phyloP scores from a whole-genome alignment of 2,888 invertebrate species.

The Creontiades dilutus region DNA sequence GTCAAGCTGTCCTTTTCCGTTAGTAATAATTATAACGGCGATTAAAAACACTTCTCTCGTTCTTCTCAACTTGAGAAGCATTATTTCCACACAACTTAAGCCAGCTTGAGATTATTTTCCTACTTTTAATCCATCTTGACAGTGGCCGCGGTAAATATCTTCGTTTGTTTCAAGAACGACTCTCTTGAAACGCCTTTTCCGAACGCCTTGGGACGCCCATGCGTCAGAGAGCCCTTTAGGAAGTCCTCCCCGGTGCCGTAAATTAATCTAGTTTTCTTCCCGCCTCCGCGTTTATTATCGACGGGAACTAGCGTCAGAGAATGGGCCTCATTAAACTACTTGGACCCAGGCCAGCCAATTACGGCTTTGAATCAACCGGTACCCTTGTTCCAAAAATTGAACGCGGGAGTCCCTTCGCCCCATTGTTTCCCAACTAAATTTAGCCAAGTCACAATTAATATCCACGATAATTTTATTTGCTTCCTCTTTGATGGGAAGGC shows the following conservation, averaged over 20 bases:
- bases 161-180: not conserved
- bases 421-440: constrained; percentile 26
- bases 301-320: constrained; percentile 50
- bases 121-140: too few relatives aligned
- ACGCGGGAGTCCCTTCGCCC: constrained; percentile 20
- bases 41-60: too few relatives aligned
- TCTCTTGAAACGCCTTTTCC: not conserved
- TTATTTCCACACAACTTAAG: too few relatives aligned
- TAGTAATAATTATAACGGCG: too few relatives aligned
- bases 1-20: too few relatives aligned
- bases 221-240: not conserved
- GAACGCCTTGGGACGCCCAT: not conserved
- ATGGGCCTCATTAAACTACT: constrained; percentile 59
- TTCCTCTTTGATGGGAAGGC: constrained; percentile 26
- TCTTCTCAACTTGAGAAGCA: too few relatives aligned
- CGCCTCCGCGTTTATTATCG: constrained; percentile 36
- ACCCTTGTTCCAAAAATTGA: constrained; percentile 61
- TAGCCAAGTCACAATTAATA: constrained; percentile 22
- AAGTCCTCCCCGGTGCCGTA: constrained; percentile 6
- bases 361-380: constrained; percentile 57
- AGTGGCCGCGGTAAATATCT: not conserved
- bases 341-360: constrained; percentile 52
- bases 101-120: too few relatives aligned
- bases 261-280: constrained; percentile 1
- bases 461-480: constrained; percentile 38